These are phyloP conservation scores for Nymphalis polychloros DNA, from an alignment of 2,888 invertebrate genomes.

Conservation along the genomic window DNA sequence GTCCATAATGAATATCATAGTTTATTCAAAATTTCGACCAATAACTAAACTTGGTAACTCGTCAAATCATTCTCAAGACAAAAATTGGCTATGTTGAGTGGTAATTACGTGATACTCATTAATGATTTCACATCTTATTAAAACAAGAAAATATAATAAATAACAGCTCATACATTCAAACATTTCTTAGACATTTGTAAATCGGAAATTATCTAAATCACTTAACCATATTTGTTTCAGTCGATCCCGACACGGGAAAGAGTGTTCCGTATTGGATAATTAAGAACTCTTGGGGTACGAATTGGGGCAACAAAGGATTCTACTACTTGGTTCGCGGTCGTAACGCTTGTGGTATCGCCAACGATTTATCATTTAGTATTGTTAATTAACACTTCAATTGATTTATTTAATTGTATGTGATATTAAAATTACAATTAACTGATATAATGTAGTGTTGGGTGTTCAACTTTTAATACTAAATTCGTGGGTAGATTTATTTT, in stretches of 20 bases:
- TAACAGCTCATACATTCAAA: too few species aligned
- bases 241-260: slow-evolving; percentile 28
- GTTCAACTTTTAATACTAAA: too few species aligned
- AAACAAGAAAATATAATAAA: too few species aligned
- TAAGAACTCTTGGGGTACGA: slow-evolving; percentile 63
- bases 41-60: too few species aligned
- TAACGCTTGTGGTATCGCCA: slow-evolving; percentile 63
- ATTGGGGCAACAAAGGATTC: slow-evolving; percentile 57
- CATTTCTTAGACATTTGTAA: too few species aligned
- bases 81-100: too few species aligned
- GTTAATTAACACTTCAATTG: slow-evolving; percentile 36
- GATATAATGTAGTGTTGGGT: neutral
- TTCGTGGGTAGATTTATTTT: too few species aligned
- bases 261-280: slow-evolving; percentile 60
- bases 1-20: too few species aligned
- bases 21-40: too few species aligned
- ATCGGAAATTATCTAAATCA: neutral
- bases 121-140: too few species aligned
- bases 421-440: neutral
- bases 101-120: too few species aligned
- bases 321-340: slow-evolving; percentile 61
- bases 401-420: neutral
- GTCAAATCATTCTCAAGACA: too few species aligned
- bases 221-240: slow-evolving; percentile 40
- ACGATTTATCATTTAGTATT: slow-evolving; percentile 50